Conservation (phyloP, 1,140 invertebrate species). For the Drosophila grimshawi region DNA sequence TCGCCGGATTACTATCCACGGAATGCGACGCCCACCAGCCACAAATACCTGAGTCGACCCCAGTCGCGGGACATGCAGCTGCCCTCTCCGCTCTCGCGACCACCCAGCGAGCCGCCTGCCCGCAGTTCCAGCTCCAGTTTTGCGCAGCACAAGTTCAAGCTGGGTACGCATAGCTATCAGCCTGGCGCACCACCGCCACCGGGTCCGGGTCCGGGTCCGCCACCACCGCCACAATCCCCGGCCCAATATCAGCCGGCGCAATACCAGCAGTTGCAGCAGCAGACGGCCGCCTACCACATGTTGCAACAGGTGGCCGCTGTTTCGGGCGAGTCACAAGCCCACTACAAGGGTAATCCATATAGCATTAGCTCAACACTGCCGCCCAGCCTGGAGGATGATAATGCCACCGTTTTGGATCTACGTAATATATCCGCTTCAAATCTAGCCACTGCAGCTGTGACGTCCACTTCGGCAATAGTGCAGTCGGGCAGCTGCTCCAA, state of each 20-base stretch:
- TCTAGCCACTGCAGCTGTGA: not conserved
- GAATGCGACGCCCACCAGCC: slow-evolving; percentile 65
- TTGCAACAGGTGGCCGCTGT: slow-evolving; percentile 65
- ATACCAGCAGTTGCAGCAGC: slow-evolving; percentile 70
- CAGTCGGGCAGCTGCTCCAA: slow-evolving; percentile 10
- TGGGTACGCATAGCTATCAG: slow-evolving; percentile 36
- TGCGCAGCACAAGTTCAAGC: slow-evolving; percentile 82
- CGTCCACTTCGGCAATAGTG: slow-evolving; percentile 31
- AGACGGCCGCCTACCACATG: slow-evolving; percentile 73
- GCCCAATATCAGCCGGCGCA: slow-evolving; percentile 67
- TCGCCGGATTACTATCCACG: slow-evolving; percentile 75
- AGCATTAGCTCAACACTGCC: slow-evolving; percentile 19
- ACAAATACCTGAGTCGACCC: slow-evolving; percentile 76
- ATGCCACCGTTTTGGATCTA: slow-evolving; percentile 69
- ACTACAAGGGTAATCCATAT: slow-evolving; percentile 75
- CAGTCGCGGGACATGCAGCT: slow-evolving; percentile 75
- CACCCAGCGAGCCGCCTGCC: slow-evolving; percentile 70
- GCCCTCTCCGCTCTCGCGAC: slow-evolving; percentile 71
- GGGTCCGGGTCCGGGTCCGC: not conserved
- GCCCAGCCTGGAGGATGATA: slow-evolving; percentile 62
- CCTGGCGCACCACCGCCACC: not conserved
- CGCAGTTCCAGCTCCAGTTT: slow-evolving; percentile 52
- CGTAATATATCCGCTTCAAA: slow-evolving; percentile 56
- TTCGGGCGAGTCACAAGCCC: slow-evolving; percentile 34
- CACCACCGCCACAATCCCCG: slow-evolving; percentile 31